Evolutionary conservation across 2,113 vertebrate species (phyloP).

Genomic region (Cromileptes altivelis): DNA sequence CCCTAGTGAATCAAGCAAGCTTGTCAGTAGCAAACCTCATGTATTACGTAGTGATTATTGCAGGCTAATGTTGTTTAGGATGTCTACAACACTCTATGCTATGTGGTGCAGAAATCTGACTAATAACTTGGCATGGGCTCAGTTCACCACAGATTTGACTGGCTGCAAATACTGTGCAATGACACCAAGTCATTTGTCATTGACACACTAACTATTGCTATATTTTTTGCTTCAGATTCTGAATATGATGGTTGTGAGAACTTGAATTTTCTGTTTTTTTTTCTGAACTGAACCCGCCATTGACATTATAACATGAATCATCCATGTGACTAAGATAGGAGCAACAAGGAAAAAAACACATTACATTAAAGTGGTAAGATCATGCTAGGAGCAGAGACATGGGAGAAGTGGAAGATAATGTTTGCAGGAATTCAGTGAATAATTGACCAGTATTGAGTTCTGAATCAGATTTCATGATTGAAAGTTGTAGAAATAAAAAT

Average conservation of each 20-base stretch:
- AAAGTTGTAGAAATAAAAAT: not conserved
- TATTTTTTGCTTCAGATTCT: not conserved
- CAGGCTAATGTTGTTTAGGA: not conserved
- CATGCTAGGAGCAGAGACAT: constrained; percentile 66
- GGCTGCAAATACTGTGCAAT: not conserved
- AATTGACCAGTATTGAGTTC: constrained; percentile 4
- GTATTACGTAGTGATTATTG: constrained; percentile 13
- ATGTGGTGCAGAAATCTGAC: constrained; percentile 19
- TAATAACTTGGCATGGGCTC: constrained; percentile 25
- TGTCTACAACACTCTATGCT: not conserved
- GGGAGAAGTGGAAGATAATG: not conserved
- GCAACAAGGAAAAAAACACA: not conserved
- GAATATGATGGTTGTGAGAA: not conserved
- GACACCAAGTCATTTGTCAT: not conserved
- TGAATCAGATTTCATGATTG: not conserved
- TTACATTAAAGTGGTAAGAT: not conserved
- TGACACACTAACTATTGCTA: not conserved
- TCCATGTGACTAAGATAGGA: not conserved
- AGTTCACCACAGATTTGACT: constrained; percentile 33
- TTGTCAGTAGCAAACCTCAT: not conserved
- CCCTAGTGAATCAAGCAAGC: constrained; percentile 4
- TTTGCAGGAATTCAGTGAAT: constrained; percentile 2
- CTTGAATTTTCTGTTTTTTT: not conserved
- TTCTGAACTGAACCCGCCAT: constrained; percentile 40
- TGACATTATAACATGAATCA: constrained; percentile 1